These are phyloP conservation scores for Bathynomus jamesi DNA, from an alignment of 1,140 invertebrate species.

Conservation along the genomic window DNA sequence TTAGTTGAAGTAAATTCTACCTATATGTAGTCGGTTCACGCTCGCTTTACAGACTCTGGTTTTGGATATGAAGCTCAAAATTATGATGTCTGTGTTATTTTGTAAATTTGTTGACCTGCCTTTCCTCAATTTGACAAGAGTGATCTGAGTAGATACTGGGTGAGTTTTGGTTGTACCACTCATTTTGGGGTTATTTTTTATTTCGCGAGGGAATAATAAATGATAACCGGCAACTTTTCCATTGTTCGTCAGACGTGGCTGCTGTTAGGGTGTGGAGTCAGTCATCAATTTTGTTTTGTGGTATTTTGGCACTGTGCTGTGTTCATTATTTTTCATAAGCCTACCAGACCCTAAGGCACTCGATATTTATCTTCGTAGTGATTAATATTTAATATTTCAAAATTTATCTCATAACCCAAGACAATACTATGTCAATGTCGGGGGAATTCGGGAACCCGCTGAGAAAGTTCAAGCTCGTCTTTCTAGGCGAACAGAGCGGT, in stretches of 20 bases:
- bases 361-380: not conserved
- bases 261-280: too few relatives aligned
- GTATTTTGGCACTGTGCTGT: slow-evolving; percentile 4
- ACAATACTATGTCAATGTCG: slow-evolving; percentile 67
- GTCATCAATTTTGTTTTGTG: not conserved
- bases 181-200: too few relatives aligned
- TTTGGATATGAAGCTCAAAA: too few relatives aligned
- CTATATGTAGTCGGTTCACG: too few relatives aligned
- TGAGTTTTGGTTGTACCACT: too few relatives aligned
- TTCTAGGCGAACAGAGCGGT: slow-evolving; percentile 84
- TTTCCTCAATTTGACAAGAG: too few relatives aligned
- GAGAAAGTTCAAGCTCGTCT: slow-evolving; percentile 98
- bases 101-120: too few relatives aligned
- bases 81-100: too few relatives aligned
- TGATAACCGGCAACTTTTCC: not conserved
- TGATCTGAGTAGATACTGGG: too few relatives aligned
- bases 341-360: not conserved
- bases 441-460: slow-evolving; percentile 98
- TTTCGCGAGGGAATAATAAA: not conserved
- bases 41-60: too few relatives aligned
- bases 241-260: slow-evolving; percentile 5
- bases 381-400: slow-evolving; percentile 15
- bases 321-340: not conserved
- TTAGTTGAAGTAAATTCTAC: too few relatives aligned
- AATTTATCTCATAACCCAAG: slow-evolving; percentile 37